A percentile compares a stretch with the other conserved stretches of the same genome.
Evolutionary conservation across 35 echinoderm and acorn worm species (phyloP).

Genomic region (Holothuria glaberrima): DNA sequence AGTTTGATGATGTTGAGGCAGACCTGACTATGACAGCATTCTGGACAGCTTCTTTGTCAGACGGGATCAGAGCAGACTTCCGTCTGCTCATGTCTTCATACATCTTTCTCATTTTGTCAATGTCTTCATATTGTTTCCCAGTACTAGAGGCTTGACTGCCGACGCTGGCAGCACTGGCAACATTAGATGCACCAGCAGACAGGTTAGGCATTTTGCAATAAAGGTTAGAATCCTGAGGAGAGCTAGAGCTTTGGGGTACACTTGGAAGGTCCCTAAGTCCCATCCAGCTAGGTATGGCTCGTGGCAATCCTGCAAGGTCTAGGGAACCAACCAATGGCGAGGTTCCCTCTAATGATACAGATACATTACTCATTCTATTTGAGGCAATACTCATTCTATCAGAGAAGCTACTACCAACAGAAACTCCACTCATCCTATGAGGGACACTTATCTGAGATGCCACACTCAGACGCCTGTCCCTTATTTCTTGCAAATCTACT

Average conservation of each 20-base stretch:
- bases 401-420: not conserved
- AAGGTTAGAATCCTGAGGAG: conserved; percentile 62
- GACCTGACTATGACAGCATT: conserved; percentile 8
- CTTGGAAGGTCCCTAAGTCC: conserved; percentile 64
- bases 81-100: conserved; percentile 38
- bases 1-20: conserved; percentile 1
- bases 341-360: conserved; percentile 52
- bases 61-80: not conserved
- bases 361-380: conserved; percentile 33
- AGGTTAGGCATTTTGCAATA: conserved; percentile 61
- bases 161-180: not conserved
- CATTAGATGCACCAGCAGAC: not conserved
- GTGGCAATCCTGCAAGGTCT: conserved; percentile 62
- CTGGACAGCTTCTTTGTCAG: not conserved
- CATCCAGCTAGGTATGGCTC: conserved; percentile 67
- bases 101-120: conserved; percentile 40
- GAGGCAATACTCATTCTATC: conserved; percentile 44
- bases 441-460: conserved; percentile 60
- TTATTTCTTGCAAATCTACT: conserved; percentile 25
- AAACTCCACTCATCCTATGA: conserved; percentile 42
- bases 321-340: conserved; percentile 80
- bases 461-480: not conserved
- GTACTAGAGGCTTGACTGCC: conserved; percentile 11
- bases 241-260: conserved; percentile 52
- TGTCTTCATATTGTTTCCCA: conserved; percentile 39